Conservation (phyloP, 2,888 invertebrate genomes). For the Zaprionus bogoriensis region DNA sequence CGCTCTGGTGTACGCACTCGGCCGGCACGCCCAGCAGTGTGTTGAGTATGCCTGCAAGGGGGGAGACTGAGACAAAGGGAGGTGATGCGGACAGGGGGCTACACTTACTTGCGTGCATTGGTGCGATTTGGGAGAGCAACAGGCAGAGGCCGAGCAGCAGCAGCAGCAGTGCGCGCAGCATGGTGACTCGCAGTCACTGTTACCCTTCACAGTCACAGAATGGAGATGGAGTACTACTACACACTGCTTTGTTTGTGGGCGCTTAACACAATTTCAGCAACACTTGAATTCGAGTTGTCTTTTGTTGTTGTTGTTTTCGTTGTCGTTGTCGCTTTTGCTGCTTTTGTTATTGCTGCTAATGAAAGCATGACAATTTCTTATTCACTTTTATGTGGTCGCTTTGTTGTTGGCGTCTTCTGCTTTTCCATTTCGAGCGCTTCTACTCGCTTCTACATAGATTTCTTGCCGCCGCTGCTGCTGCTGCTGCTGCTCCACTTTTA, state of each 20-base stretch:
- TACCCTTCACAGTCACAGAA: constrained; percentile 6
- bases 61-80: neutral
- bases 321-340: constrained; percentile 17
- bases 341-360: constrained; percentile 58
- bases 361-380: constrained; percentile 75
- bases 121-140: constrained; percentile 37
- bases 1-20: constrained; percentile 84
- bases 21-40: constrained; percentile 81
- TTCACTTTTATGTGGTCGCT: constrained; percentile 56
- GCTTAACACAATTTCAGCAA: constrained; percentile 35
- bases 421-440: constrained; percentile 50
- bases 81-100: neutral
- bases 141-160: constrained; percentile 41
- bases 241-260: constrained; percentile 25
- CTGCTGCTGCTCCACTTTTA: constrained; percentile 74
- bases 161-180: constrained; percentile 50
- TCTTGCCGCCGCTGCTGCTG: no score
- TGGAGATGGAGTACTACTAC: no score
- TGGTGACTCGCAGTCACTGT: constrained; percentile 11
- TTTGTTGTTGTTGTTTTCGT: constrained; percentile 21
- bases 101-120: constrained; percentile 60
- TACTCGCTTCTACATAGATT: constrained; percentile 61
- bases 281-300: constrained; percentile 28
- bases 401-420: constrained; percentile 42
- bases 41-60: constrained; percentile 77